These are phyloP conservation scores for Hiodon tergisus DNA, from an alignment of 2,113 vertebrate genomes.

Conservation along the genomic window DNA sequence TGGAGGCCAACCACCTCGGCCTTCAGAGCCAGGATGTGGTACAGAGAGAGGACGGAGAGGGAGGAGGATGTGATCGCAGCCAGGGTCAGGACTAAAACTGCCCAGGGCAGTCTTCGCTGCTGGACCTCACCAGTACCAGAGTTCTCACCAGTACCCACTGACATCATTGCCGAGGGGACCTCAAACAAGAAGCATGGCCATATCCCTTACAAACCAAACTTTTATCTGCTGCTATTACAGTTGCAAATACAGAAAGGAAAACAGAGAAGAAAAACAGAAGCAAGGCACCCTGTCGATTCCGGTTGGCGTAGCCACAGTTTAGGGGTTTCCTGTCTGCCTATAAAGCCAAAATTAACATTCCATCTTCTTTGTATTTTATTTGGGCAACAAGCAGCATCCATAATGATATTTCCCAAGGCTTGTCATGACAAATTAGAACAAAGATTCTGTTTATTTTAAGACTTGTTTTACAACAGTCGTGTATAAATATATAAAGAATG, in stretches of 20 bases:
- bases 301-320: no score
- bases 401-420: no score
- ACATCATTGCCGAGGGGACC: neutral
- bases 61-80: conserved; percentile 58
- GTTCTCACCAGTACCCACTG: neutral
- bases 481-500: neutral
- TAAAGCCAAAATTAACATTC: no score
- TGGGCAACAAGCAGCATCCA: no score
- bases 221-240: neutral
- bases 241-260: neutral
- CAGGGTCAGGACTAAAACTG: conserved; percentile 53
- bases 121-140: no score
- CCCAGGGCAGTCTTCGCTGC: neutral
- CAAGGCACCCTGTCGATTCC: no score
- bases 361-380: no score
- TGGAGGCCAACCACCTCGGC: conserved; percentile 74
- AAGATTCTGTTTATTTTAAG: no score
- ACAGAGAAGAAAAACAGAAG: no score
- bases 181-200: neutral
- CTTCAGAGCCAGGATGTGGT: conserved; percentile 70
- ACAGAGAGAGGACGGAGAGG: conserved; percentile 73
- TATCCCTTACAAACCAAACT: neutral
- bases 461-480: no score
- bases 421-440: no score
- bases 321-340: no score